Percentiles rank a stretch among this genome's conserved stretches.
Evolutionary conservation across 2,113 vertebrate genomes (phyloP).

Genomic region (Osmerus eperlanus): DNA sequence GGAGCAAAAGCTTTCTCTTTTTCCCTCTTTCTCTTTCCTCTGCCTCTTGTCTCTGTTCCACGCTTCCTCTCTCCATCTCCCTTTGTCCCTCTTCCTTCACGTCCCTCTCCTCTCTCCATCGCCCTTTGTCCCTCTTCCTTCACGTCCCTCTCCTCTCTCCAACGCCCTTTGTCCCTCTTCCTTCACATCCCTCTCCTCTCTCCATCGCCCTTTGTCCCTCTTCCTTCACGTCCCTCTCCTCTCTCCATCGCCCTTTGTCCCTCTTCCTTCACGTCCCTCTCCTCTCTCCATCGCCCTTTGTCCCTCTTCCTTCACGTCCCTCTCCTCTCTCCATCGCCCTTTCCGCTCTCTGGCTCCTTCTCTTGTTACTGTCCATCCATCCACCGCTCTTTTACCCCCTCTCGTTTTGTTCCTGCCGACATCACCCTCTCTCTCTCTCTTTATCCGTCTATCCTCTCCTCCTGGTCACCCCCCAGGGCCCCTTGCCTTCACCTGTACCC

Average conservation of each 20-base stretch:
- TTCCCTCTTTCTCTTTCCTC: slow-evolving; percentile 1
- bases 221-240: background rate
- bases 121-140: slow-evolving; percentile 1
- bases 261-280: background rate
- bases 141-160: background rate
- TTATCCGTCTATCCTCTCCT: background rate
- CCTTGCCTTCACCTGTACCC: background rate
- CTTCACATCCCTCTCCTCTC: background rate
- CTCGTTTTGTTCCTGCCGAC: no score
- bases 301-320: background rate
- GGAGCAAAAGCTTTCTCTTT: slow-evolving; percentile 21
- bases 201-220: slow-evolving; percentile 2
- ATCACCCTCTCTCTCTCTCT: background rate
- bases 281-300: slow-evolving; percentile 5
- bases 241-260: slow-evolving; percentile 7
- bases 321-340: background rate
- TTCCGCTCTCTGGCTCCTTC: background rate
- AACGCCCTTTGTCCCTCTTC: background rate
- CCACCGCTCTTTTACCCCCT: no score
- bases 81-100: background rate
- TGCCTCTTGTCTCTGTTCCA: slow-evolving; percentile 2
- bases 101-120: background rate
- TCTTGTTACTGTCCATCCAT: background rate
- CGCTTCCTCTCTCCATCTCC: slow-evolving; percentile 9
- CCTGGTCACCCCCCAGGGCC: slow-evolving; percentile 28